Base-by-base conservation (phyloP, 2,113 vertebrate species). In the Synodontis membranacea region DNA sequence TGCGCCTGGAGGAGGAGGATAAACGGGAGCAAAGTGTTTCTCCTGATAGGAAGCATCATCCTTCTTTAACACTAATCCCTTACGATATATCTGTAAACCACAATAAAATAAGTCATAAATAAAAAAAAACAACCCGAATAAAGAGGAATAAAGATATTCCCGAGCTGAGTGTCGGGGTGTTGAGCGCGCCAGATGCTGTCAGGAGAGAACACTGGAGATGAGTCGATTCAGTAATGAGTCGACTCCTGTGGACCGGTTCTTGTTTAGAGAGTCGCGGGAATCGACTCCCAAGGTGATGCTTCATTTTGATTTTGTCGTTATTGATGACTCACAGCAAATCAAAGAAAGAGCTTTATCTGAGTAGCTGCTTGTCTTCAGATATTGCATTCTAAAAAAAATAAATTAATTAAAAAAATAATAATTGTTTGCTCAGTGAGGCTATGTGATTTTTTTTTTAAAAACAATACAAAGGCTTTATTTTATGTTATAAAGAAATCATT, bases 1-100 rank as follows among this genome's bases (percentile, higher is more conserved):
- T 88, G 91, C 25, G 89, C 90, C 46, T 90, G 84, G 80, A 94
- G 87, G 80, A 90, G 88, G 28, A 92, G 80, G 14, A 93, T 76
- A 84, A 95, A 80, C 84, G 94, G 85, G 86, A 91, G n/a, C 83
- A 93, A 92, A 92, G 92, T 92, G 90, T 88, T 84, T 89, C 89
- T 89, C 72, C 66, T 85, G 56, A 82, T 84, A 52, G 85, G 89
- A 89, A 87, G 86, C 95, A 94, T 95, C 79, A 88, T 86, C 89
- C 85, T 80, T 84, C 74, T 82, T 80, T 76, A 68, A 75, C 39
- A 48, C 48, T 50, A 23, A 2, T 64, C 25, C n/a, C 4, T 72
- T 88, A n/a, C n/a, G n/a, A n/a, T n/a, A n/a, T n/a, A n/a, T n/a
- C n/a, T n/a, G n/a, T n/a, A n/a, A n/a, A n/a, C n/a, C n/a, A n/a